Conservation (phyloP, 2,797 vertebrate species). For the Lates japonicus region DNA sequence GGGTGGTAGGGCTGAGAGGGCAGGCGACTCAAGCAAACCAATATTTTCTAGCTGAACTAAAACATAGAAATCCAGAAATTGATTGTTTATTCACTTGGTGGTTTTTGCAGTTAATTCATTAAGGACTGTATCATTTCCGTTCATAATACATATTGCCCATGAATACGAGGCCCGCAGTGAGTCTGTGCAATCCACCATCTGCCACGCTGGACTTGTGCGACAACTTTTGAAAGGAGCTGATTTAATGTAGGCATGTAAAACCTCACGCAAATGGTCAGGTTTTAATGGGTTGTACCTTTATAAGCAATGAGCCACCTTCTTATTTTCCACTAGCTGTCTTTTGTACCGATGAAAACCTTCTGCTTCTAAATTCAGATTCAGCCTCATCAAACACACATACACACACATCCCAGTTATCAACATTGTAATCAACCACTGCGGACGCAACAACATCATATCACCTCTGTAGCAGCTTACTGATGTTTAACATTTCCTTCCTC, state of each 20-base stretch:
- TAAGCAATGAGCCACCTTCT: constrained; percentile 31
- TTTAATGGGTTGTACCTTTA: constrained; percentile 33
- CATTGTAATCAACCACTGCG: constrained; percentile 47
- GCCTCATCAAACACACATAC: constrained; percentile 33
- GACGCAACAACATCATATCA: constrained; percentile 58
- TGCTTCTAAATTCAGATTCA: constrained; percentile 63
- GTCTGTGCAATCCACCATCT: constrained; percentile 1
- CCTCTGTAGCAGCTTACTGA: constrained; percentile 40
- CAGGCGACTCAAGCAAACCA: not conserved
- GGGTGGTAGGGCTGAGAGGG: not conserved
- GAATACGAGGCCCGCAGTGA: not conserved
- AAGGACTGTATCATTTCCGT: not conserved
- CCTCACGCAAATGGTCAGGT: constrained; percentile 36
- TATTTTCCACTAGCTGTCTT: constrained; percentile 50
- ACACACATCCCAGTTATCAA: constrained; percentile 42
- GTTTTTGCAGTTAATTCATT: not conserved
- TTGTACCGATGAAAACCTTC: constrained; percentile 52
- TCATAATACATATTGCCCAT: not conserved
- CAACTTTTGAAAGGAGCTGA: constrained; percentile 18
- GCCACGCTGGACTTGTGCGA: not conserved
- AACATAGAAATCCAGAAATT: not conserved
- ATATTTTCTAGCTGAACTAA: not conserved
- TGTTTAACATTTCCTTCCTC: too few relatives aligned
- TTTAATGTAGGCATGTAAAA: constrained; percentile 43
- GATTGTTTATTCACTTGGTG: not conserved